Evolutionary conservation across 1,140 invertebrate genomes (phyloP).

Genomic region (Phymastichus coffea): DNA sequence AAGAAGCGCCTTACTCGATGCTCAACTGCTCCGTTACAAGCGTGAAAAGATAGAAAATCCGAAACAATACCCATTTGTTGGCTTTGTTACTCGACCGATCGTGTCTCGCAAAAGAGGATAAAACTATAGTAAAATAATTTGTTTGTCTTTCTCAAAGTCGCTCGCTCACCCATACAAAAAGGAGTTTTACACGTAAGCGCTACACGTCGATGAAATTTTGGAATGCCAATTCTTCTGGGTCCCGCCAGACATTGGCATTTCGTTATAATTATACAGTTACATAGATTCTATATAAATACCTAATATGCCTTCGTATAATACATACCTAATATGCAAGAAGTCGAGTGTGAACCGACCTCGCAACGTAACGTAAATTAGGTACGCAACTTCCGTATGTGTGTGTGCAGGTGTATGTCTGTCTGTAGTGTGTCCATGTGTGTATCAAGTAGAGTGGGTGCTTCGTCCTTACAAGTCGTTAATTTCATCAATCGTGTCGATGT

Average conservation of each 20-base stretch:
- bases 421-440: neutral
- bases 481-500: constrained; percentile 13
- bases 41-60: constrained; percentile 8
- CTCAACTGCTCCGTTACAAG: neutral
- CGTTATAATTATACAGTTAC: constrained; percentile 47
- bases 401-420: neutral
- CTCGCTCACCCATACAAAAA: too few relatives aligned
- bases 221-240: constrained; percentile 41
- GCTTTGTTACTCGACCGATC: constrained; percentile 11
- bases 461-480: constrained; percentile 15
- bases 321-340: constrained; percentile 54
- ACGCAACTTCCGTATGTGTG: constrained; percentile 26
- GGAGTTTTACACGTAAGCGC: too few relatives aligned
- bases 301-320: constrained; percentile 57
- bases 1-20: constrained; percentile 36
- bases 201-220: too few relatives aligned
- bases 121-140: constrained; percentile 17
- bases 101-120: neutral
- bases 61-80: too few relatives aligned
- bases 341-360: constrained; percentile 44
- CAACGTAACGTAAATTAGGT: constrained; percentile 27
- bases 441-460: neutral
- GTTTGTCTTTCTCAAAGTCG: constrained; percentile 25
- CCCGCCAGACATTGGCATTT: constrained; percentile 54
- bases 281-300: constrained; percentile 46